Evolutionary conservation across 2,888 invertebrate genomes (phyloP).

Genomic region (Melanostoma scalare): DNA sequence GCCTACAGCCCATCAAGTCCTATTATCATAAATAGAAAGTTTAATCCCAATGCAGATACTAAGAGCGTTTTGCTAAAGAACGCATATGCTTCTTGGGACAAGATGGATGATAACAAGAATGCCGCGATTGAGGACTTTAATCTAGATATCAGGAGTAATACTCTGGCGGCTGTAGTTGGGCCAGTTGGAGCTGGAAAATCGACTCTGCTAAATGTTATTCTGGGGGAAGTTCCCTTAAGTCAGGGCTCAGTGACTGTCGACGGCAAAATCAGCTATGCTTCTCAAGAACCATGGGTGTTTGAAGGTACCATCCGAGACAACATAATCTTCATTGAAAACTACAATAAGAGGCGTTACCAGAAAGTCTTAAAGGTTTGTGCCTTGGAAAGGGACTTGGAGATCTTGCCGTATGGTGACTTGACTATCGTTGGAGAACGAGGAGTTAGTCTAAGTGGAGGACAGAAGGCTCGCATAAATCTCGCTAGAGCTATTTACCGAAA

Average conservation of each 20-base stretch:
- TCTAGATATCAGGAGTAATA: slow-evolving; percentile 79
- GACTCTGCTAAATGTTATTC: slow-evolving; percentile 87
- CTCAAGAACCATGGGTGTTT: slow-evolving; percentile 93
- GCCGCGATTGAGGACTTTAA: slow-evolving; percentile 82
- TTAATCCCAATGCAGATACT: slow-evolving; percentile 74
- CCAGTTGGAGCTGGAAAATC: slow-evolving; percentile 90
- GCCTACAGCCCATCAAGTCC: slow-evolving; percentile 68
- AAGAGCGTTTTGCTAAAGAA: slow-evolving; percentile 81
- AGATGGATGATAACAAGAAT: slow-evolving; percentile 76
- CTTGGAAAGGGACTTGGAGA: slow-evolving; percentile 86
- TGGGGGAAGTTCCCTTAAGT: slow-evolving; percentile 87
- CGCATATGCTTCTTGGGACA: slow-evolving; percentile 83
- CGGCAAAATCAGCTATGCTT: slow-evolving; percentile 89
- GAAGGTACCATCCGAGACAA: slow-evolving; percentile 93
- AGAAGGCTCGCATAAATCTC: slow-evolving; percentile 89
- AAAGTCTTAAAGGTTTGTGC: slow-evolving; percentile 85
- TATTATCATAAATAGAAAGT: slow-evolving; percentile 70
- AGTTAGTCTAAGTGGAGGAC: slow-evolving; percentile 88
- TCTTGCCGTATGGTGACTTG: slow-evolving; percentile 83
- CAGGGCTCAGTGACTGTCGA: slow-evolving; percentile 84
- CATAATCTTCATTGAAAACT: slow-evolving; percentile 91
- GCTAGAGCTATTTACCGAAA: slow-evolving; percentile 89
- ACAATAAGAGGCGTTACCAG: slow-evolving; percentile 84
- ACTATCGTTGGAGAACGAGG: slow-evolving; percentile 87
- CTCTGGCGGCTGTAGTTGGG: slow-evolving; percentile 85